These are phyloP conservation scores for Elgonia sp. DNA, from an alignment of 2,888 invertebrate genomes.

Conservation along the genomic window DNA sequence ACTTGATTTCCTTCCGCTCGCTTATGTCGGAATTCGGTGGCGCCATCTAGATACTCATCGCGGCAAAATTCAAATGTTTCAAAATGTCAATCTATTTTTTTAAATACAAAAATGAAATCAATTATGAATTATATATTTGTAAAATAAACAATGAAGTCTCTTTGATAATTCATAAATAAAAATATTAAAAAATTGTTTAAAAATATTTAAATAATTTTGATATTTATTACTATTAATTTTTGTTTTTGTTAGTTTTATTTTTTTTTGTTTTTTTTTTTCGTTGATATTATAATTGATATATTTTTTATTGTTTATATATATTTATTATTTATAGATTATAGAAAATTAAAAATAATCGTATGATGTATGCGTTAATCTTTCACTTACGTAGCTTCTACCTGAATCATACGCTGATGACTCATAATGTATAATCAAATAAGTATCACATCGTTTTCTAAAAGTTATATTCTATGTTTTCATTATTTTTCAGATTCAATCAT, in stretches of 20 bases:
- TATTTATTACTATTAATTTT: no score
- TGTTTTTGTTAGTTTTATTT: no score
- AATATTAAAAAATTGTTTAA: no score
- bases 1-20: conserved; percentile 7
- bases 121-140: neutral
- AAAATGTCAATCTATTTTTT: no score
- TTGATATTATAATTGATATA: no score
- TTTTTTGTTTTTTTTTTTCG: no score
- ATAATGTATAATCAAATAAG: conserved; percentile 49
- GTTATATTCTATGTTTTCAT: conserved; percentile 18
- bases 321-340: neutral
- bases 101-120: neutral
- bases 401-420: conserved; percentile 49
- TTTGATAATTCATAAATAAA: no score
- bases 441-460: conserved; percentile 9
- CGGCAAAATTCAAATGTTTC: neutral
- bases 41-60: neutral
- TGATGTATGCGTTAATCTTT: neutral
- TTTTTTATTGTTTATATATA: no score
- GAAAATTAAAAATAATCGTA: neutral
- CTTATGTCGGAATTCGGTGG: neutral
- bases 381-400: conserved; percentile 17
- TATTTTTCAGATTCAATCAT: conserved; percentile 38
- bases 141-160: no score
- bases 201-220: no score